Base-by-base conservation (phyloP, 2,888 invertebrate species). In the Polyommatus iphigenia region DNA sequence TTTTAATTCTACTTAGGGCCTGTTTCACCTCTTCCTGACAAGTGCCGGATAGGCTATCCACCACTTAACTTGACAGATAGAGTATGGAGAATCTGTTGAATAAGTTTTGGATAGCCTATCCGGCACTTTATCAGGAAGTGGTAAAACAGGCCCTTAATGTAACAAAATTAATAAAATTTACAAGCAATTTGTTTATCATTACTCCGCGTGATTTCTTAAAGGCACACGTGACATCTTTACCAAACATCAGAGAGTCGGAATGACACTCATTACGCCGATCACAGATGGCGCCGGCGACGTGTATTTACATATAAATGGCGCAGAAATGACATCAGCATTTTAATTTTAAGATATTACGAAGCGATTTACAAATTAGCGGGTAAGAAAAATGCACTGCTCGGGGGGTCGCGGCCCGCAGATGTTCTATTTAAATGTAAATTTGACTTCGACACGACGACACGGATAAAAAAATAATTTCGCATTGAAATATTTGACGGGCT, bases 391-490 rank as follows among this genome's bases (percentile, higher is more conserved):
- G 86, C 87, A 88, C 88, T 46, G 87, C 88, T 91, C 89, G 85
- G 90, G 92, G 93, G 93, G 93, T 91, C 89, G 91, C 88, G 87
- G 88, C 89, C 83, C 88, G 90, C 93, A 93, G 93, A 93, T 93
- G 93, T 93, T 92, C 93, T 90, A 94, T 93, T 94, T 94, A 93
- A 92, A 94, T 94, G 93, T 93, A 94, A 94, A 94, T 94, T 94
- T 73, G 88, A 80, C 85, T 86, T 86, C 88, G 85, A 89, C 89
- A 91, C 88, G 89, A 87, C 88, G 88, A 91, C 90, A 91, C 83
- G 89, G 88, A 89, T 88, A 86, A 91, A 93, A 92, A 90, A 90
- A 90, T 88, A 87, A 90, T 89, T 91, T 88, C 83, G 84, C 89
- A 88, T 88, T 87, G 84, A 88, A 90, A 90, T 91, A 89, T 90